These are phyloP conservation scores for Drosophila arizonae DNA, from an alignment of 1,140 invertebrate genomes.

Conservation along the genomic window DNA sequence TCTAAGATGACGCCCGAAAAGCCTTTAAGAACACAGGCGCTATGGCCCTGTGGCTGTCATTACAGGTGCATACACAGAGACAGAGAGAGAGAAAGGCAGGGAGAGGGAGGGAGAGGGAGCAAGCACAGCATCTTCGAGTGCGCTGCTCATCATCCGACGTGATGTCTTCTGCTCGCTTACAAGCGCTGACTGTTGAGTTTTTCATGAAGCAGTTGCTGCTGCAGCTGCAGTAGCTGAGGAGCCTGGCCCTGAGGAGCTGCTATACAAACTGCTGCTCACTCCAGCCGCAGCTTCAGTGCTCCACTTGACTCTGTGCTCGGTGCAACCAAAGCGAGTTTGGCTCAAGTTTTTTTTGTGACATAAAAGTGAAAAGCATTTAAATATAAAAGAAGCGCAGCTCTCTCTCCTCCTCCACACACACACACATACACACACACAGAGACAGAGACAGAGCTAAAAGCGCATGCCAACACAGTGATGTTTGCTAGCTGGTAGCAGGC, in stretches of 20 bases:
- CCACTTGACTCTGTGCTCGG: slow-evolving; percentile 64
- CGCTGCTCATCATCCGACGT: slow-evolving; percentile 64
- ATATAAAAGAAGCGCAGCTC: slow-evolving; percentile 67
- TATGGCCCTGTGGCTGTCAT: slow-evolving; percentile 31
- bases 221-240: slow-evolving; percentile 10
- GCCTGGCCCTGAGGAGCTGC: slow-evolving; percentile 15
- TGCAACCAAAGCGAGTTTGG: slow-evolving; percentile 69
- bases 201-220: slow-evolving; percentile 35
- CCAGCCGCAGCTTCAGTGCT: slow-evolving; percentile 36
- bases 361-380: slow-evolving; percentile 82
- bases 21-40: slow-evolving; percentile 28
- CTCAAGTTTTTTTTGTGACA: slow-evolving; percentile 64
- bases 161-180: slow-evolving; percentile 40
- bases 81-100: too few relatives aligned
- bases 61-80: slow-evolving; percentile 39
- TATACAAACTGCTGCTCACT: slow-evolving; percentile 25
- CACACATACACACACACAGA: background rate
- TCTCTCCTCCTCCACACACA: background rate
- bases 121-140: slow-evolving; percentile 54
- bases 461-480: slow-evolving; percentile 31
- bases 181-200: slow-evolving; percentile 73
- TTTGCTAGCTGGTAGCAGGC: background rate
- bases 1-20: slow-evolving; percentile 31
- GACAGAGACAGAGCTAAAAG: slow-evolving; percentile 33
- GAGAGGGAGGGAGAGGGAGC: too few relatives aligned